Evolutionary conservation across 1,140 invertebrate genomes (phyloP).

Genomic region (Drosophila kikkawai): DNA sequence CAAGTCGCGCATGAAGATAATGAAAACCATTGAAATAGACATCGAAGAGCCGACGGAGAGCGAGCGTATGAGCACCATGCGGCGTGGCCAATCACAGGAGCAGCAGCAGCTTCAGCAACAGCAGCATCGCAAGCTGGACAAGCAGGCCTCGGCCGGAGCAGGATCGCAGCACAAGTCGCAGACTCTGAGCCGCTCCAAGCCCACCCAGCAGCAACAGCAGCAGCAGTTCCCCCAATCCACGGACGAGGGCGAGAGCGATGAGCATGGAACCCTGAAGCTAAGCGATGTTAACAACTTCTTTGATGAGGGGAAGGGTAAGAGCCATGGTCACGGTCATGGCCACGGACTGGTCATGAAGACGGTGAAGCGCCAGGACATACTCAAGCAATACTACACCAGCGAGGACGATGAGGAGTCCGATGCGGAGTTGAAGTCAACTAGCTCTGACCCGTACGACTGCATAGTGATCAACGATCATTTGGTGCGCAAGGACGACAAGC

Average conservation of each 20-base stretch:
- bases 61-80: conserved; percentile 70
- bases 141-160: conserved; percentile 49
- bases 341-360: conserved; percentile 88
- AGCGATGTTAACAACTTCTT: conserved; percentile 84
- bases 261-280: conserved; percentile 79
- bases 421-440: conserved; percentile 87
- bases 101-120: conserved; percentile 45
- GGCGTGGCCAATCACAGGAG: conserved; percentile 62
- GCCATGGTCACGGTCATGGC: conserved; percentile 66
- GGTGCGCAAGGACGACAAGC: conserved; percentile 86
- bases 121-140: conserved; percentile 63
- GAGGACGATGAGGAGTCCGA: conserved; percentile 81
- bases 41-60: conserved; percentile 78
- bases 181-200: conserved; percentile 61
- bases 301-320: conserved; percentile 79
- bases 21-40: conserved; percentile 84
- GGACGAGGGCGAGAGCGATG: conserved; percentile 81
- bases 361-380: conserved; percentile 89
- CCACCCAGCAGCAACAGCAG: conserved; percentile 36
- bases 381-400: conserved; percentile 88
- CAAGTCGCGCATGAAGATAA: conserved; percentile 84
- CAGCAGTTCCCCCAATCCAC: conserved; percentile 70
- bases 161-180: conserved; percentile 58
- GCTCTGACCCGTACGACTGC: conserved; percentile 90
- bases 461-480: conserved; percentile 91